Conservation (phyloP, 2,888 invertebrate genomes). For the Melangyna quadrimaculata region DNA sequence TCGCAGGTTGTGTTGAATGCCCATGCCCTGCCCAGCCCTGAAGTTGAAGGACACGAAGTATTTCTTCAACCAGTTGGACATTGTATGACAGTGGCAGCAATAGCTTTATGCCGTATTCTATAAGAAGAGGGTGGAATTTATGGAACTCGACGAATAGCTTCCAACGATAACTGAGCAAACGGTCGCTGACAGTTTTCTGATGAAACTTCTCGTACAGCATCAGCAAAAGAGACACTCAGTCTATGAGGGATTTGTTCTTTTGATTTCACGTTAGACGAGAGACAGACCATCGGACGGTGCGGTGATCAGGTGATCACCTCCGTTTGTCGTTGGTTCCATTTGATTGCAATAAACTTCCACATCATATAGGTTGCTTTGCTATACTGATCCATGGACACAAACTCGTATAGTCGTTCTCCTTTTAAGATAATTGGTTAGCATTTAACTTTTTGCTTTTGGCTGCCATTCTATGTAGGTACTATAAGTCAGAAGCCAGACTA, state of each 20-base stretch:
- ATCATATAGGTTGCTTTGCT: neutral
- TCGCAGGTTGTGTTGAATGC: neutral
- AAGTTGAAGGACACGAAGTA: slow-evolving; percentile 36
- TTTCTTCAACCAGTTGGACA: slow-evolving; percentile 38
- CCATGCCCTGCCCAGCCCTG: slow-evolving; percentile 33
- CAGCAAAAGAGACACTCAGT: slow-evolving; percentile 57
- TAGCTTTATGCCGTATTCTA: neutral
- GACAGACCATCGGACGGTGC: neutral
- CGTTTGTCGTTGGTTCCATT: slow-evolving; percentile 35
- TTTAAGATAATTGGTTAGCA: slow-evolving; percentile 68
- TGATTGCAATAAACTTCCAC: slow-evolving; percentile 10
- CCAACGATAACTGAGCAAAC: slow-evolving; percentile 19
- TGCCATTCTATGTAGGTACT: slow-evolving; percentile 3
- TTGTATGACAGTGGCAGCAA: neutral
- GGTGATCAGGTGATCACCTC: slow-evolving; percentile 10
- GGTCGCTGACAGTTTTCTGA: slow-evolving; percentile 59
- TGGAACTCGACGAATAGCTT: slow-evolving; percentile 57
- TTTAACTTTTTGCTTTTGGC: slow-evolving; percentile 57
- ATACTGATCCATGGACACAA: slow-evolving; percentile 36
- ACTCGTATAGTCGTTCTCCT: slow-evolving; percentile 43
- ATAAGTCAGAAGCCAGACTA: too few species aligned
- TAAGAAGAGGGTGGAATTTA: slow-evolving; percentile 64
- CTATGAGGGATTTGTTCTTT: slow-evolving; percentile 54
- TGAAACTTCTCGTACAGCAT: slow-evolving; percentile 49
- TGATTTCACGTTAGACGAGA: slow-evolving; percentile 37